Evolutionary conservation across 2,797 vertebrate species (phyloP).

Genomic region (Babyrousa celebensis): DNA sequence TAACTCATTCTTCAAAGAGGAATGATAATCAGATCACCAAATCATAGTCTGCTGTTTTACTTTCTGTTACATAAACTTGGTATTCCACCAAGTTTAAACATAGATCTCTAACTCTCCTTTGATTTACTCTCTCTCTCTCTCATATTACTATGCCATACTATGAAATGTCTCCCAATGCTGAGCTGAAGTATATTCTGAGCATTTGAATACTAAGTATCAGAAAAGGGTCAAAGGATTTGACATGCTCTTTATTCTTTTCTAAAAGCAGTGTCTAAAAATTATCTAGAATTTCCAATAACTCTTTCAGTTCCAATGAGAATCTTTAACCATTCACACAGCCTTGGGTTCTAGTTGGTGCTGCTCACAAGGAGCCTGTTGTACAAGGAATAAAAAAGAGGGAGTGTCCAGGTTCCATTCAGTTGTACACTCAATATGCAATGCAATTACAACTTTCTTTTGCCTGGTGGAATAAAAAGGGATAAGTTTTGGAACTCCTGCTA

Average conservation of each 20-base stretch:
- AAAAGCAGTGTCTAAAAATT: background rate
- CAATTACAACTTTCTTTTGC: background rate
- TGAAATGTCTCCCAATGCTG: background rate
- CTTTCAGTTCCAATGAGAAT: background rate
- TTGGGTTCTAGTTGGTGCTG: background rate
- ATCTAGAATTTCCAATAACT: constrained; percentile 35
- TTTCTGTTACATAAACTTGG: constrained; percentile 17
- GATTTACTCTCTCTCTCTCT: background rate
- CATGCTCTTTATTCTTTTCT: background rate
- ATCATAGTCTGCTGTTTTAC: background rate
- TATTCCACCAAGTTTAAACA: constrained; percentile 42
- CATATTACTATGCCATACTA: background rate
- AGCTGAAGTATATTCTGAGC: background rate
- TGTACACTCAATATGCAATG: background rate
- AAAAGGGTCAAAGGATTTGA: background rate
- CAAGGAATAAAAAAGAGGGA: background rate
- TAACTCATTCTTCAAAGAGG: background rate
- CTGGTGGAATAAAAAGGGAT: background rate
- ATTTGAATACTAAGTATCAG: background rate
- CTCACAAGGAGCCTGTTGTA: background rate
- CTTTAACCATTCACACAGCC: background rate
- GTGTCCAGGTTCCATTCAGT: background rate
- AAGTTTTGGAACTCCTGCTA: background rate
- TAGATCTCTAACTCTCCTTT: constrained; percentile 41
- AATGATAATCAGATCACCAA: constrained; percentile 20